Evolutionary conservation across 2,113 vertebrate species (phyloP).

Genomic region (Ammodytes dubius): DNA sequence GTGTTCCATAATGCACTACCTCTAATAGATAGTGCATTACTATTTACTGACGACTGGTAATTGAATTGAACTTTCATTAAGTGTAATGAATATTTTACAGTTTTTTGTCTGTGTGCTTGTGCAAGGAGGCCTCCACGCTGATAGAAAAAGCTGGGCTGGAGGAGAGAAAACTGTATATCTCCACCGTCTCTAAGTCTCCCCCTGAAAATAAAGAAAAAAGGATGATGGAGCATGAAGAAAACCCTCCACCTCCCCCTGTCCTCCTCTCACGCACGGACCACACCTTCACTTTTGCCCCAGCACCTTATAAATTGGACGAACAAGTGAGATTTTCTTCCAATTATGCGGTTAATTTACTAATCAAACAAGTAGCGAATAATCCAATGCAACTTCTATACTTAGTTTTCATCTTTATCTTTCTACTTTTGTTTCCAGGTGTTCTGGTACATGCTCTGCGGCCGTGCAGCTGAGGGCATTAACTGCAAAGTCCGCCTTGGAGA

Average conservation of each 20-base stretch:
- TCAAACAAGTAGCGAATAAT: not conserved
- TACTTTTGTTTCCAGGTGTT: slow-evolving; percentile 82
- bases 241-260: slow-evolving; percentile 89
- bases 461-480: slow-evolving; percentile 83
- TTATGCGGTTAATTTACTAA: not conserved
- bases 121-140: slow-evolving; percentile 88
- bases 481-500: slow-evolving; percentile 91
- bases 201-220: slow-evolving; percentile 64
- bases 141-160: slow-evolving; percentile 89
- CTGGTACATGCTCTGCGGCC: slow-evolving; percentile 92
- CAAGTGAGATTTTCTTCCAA: slow-evolving; percentile 82
- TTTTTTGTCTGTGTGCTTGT: slow-evolving; percentile 37
- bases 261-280: slow-evolving; percentile 87
- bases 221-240: slow-evolving; percentile 66
- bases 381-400: not conserved
- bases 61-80: slow-evolving; percentile 1
- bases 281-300: slow-evolving; percentile 90
- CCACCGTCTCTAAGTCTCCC: slow-evolving; percentile 52
- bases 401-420: not conserved
- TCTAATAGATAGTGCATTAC: too few species aligned
- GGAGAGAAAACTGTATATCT: slow-evolving; percentile 83
- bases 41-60: not conserved
- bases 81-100: not conserved
- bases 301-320: slow-evolving; percentile 85
- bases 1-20: too few species aligned